A percentile compares a stretch with the other conserved stretches of the same genome.
Evolutionary conservation across 2,113 vertebrate genomes (phyloP).

Genomic region (Lonchura striata): DNA sequence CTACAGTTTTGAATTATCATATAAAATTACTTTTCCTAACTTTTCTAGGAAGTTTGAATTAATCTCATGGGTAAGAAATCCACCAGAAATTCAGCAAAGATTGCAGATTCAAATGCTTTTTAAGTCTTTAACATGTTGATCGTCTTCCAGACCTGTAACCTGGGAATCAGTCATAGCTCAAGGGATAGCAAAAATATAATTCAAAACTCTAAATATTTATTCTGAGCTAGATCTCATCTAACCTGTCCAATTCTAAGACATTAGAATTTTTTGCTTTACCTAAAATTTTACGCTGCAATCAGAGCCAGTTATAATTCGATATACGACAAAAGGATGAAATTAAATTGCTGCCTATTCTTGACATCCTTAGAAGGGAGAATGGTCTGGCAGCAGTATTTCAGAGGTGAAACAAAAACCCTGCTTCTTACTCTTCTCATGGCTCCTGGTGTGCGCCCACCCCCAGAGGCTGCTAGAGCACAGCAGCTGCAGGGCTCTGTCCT

Average conservation of each 20-base stretch:
- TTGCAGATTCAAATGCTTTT: background rate
- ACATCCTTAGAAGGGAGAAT: background rate
- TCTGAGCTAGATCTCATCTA: background rate
- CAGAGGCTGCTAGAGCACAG: background rate
- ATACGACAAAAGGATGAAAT: background rate
- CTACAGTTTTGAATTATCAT: background rate
- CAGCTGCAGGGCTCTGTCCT: accelerated
- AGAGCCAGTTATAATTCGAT: background rate
- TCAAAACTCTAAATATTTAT: background rate
- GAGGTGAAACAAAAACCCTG: background rate
- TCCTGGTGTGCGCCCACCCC: too few species aligned
- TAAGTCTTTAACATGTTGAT: background rate
- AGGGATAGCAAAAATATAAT: background rate
- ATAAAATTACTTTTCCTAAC: background rate
- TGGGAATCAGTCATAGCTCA: background rate
- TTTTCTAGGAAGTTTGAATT: background rate
- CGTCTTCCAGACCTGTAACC: background rate
- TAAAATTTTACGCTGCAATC: background rate
- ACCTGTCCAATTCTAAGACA: background rate
- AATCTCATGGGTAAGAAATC: background rate
- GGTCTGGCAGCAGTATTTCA: background rate
- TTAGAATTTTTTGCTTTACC: background rate
- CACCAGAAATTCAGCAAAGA: background rate
- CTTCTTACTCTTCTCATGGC: background rate
- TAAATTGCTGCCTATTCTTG: background rate